These are phyloP conservation scores for Melanaphis sacchari DNA, from an alignment of 1,140 invertebrate genomes.

Conservation along the genomic window DNA sequence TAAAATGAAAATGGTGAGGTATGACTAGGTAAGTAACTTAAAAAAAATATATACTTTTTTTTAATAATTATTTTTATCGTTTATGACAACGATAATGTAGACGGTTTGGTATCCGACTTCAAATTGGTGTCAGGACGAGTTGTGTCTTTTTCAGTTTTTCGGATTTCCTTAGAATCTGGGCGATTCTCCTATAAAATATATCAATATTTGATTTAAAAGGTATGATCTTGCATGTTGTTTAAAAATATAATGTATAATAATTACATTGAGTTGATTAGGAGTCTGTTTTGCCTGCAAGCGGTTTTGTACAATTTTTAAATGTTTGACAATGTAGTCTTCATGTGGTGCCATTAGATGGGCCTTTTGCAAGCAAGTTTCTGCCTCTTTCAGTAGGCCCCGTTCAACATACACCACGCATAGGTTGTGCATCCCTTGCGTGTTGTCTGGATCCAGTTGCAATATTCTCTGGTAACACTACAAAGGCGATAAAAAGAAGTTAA, in stretches of 20 bases:
- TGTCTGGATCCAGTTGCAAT: slow-evolving; percentile 83
- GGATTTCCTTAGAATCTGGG: slow-evolving; percentile 48
- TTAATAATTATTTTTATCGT: background rate
- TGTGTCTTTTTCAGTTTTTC: slow-evolving; percentile 54
- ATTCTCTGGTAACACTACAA: slow-evolving; percentile 89
- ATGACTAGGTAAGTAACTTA: background rate
- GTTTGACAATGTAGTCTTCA: slow-evolving; percentile 89
- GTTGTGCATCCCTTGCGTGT: slow-evolving; percentile 95
- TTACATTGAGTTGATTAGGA: slow-evolving; percentile 29
- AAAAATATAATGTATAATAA: background rate
- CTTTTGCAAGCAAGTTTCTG: slow-evolving; percentile 82
- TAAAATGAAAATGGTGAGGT: background rate
- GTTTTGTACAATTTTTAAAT: slow-evolving; percentile 83
- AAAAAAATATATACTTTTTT: background rate
- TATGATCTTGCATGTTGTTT: background rate
- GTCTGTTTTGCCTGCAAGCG: slow-evolving; percentile 62
- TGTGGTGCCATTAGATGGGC: slow-evolving; percentile 81
- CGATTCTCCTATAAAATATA: background rate
- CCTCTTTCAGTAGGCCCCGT: slow-evolving; percentile 80
- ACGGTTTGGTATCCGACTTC: slow-evolving; percentile 45
- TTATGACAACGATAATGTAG: slow-evolving; percentile 35
- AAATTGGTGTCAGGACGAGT: slow-evolving; percentile 40
- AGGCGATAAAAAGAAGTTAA: background rate
- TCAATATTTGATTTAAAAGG: background rate
- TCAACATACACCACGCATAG: slow-evolving; percentile 95